Evolutionary conservation across 2,113 vertebrate genomes (phyloP).

Genomic region (Ifrita kowaldi): DNA sequence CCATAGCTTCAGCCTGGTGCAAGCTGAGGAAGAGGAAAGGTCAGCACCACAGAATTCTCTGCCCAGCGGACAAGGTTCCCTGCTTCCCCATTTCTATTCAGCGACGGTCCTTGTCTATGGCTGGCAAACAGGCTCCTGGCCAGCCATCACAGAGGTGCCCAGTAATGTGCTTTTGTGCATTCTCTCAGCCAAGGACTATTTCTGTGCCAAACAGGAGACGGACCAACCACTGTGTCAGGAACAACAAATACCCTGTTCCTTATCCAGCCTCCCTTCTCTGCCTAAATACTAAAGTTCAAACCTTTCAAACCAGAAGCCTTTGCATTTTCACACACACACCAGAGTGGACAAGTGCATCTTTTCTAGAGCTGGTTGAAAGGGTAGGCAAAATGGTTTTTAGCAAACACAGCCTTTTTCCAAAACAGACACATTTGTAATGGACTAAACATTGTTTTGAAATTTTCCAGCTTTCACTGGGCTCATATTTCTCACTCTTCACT

Average conservation of each 20-base stretch:
- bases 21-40: neutral
- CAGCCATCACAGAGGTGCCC: slow-evolving; percentile 20
- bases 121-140: neutral
- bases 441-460: neutral
- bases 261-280: neutral
- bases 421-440: neutral
- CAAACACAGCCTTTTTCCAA: neutral
- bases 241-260: slow-evolving; percentile 36
- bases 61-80: neutral
- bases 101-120: rapidly evolving
- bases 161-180: neutral
- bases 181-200: neutral
- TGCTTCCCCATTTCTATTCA: neutral
- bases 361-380: neutral
- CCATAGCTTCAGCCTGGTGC: neutral
- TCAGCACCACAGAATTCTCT: neutral
- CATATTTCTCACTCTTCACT: neutral
- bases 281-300: neutral
- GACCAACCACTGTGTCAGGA: slow-evolving; percentile 31
- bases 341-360: neutral
- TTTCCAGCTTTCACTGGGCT: neutral
- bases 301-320: neutral
- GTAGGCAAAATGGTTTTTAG: neutral
- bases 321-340: neutral
- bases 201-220: slow-evolving; percentile 24